phyloP scores from a whole-genome alignment of 2,113 vertebrate genomes.

The Bos indicus region DNA sequence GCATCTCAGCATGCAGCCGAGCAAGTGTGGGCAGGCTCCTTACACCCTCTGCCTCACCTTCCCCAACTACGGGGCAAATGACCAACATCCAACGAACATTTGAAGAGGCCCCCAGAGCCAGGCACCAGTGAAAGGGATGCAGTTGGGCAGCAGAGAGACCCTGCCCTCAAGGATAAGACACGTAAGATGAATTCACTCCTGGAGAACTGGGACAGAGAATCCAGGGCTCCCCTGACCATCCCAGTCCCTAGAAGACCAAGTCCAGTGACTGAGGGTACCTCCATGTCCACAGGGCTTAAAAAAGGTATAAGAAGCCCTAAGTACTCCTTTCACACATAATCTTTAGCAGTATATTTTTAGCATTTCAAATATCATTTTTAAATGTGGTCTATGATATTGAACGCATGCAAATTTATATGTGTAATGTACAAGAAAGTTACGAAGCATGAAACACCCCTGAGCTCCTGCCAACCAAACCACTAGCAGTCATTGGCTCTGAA shows the following conservation, averaged over 20 bases:
- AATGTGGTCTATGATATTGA: background rate
- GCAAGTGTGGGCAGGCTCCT: too few species aligned
- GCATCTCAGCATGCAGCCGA: rapidly evolving
- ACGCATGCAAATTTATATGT: background rate
- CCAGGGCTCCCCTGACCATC: background rate
- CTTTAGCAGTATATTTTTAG: background rate
- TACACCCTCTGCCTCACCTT: background rate
- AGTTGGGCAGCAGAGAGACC: background rate
- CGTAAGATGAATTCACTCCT: rapidly evolving
- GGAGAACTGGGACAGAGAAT: background rate
- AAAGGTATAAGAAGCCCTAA: background rate
- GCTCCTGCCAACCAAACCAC: background rate
- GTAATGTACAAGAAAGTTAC: background rate
- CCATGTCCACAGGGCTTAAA: background rate
- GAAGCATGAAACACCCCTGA: background rate
- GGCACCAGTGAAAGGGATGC: background rate
- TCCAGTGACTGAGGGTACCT: background rate
- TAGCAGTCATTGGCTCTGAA: background rate
- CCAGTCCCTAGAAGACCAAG: background rate
- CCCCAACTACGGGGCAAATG: background rate
- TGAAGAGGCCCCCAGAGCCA: background rate
- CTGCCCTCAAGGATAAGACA: background rate
- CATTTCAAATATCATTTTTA: background rate
- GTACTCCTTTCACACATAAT: background rate
- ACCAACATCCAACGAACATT: background rate